Evolutionary conservation across 2,113 vertebrate species (phyloP).

Genomic region (Tetrax tetrax): DNA sequence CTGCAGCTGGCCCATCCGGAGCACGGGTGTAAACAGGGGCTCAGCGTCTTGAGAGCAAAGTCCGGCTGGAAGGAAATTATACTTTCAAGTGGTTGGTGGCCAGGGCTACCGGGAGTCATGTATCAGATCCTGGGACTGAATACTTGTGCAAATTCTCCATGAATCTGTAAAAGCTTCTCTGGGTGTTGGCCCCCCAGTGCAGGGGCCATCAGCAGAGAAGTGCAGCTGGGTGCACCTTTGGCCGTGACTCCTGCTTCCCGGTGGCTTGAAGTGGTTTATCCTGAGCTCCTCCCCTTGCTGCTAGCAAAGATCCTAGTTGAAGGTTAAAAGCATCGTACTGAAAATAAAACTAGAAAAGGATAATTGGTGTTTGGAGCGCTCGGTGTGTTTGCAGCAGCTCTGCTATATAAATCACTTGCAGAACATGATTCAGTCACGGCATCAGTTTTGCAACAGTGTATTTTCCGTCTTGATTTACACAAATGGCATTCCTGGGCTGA

Average conservation of each 20-base stretch:
- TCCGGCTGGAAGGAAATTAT: constrained; percentile 4
- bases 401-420: neutral
- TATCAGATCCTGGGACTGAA: neutral
- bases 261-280: neutral
- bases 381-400: neutral
- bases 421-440: neutral
- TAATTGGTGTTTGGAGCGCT: neutral
- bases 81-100: neutral
- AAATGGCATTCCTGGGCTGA: neutral
- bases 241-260: neutral
- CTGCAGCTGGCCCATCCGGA: neutral
- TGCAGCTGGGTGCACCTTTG: neutral
- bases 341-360: neutral
- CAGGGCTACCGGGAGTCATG: neutral
- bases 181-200: neutral
- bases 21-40: neutral
- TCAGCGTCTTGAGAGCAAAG: neutral
- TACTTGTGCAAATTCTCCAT: neutral
- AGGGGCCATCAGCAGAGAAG: neutral
- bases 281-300: neutral
- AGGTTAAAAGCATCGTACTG: neutral
- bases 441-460: constrained; percentile 1
- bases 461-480: neutral
- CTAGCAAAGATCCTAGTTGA: neutral
- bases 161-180: neutral